phyloP scores from a whole-genome alignment of 2,113 vertebrate species.

The Zingel zingel region DNA sequence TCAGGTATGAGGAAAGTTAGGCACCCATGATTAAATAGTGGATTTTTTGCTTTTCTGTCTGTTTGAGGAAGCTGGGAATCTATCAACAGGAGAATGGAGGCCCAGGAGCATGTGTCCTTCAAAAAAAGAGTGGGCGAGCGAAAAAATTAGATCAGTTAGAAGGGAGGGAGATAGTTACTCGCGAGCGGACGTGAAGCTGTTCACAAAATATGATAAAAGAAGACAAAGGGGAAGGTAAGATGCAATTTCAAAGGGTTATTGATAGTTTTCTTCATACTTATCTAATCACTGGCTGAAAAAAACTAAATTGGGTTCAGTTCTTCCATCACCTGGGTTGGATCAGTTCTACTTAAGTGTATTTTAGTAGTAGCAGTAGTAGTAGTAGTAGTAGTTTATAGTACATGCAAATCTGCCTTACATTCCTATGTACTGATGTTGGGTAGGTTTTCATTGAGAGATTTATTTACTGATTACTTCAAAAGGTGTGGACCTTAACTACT shows the following conservation, averaged over 20 bases:
- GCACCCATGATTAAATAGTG: constrained; percentile 17
- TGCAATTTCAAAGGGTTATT: background rate
- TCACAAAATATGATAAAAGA: background rate
- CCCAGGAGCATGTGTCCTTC: constrained; percentile 40
- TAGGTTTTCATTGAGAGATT: background rate
- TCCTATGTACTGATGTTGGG: background rate
- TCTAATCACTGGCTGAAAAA: background rate
- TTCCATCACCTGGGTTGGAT: too few relatives aligned
- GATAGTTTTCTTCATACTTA: background rate
- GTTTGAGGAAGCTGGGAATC: constrained; percentile 33
- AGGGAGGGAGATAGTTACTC: background rate
- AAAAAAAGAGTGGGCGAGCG: background rate
- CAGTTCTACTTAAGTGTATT: background rate
- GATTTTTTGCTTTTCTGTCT: constrained; percentile 38
- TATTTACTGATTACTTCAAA: background rate
- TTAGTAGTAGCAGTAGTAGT: background rate
- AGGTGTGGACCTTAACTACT: background rate
- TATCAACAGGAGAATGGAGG: constrained; percentile 33
- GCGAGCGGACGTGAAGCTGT: background rate
- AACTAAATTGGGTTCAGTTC: background rate
- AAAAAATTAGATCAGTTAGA: background rate
- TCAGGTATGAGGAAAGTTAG: constrained; percentile 35
- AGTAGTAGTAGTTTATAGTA: background rate
- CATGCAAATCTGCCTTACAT: background rate
- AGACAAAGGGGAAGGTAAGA: background rate